phyloP scores from a whole-genome alignment of 2,888 invertebrate species.

The Ophonus ardosiacus region DNA sequence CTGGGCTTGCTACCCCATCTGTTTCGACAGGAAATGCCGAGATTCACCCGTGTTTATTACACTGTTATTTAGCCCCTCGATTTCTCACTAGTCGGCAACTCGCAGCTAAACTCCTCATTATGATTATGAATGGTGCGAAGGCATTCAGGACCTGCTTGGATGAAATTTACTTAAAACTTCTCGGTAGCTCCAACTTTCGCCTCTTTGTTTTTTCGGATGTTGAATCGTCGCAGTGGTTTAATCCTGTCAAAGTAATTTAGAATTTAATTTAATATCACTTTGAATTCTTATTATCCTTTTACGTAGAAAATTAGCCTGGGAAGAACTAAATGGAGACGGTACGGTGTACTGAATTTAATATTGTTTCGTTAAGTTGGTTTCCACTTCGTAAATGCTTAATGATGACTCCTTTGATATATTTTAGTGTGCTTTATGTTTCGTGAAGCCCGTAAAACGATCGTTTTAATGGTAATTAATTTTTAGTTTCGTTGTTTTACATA shows the following conservation, averaged over 20 bases:
- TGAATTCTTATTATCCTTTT: slow-evolving; percentile 57
- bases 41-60: slow-evolving; percentile 53
- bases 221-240: slow-evolving; percentile 38
- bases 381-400: slow-evolving; percentile 29
- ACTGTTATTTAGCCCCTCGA: slow-evolving; percentile 30
- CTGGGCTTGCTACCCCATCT: background rate
- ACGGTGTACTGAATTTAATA: slow-evolving; percentile 41
- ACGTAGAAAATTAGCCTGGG: slow-evolving; percentile 48
- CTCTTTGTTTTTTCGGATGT: slow-evolving; percentile 42
- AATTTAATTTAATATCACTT: slow-evolving; percentile 59
- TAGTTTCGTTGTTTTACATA: background rate
- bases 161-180: slow-evolving; percentile 57
- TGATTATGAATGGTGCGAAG: slow-evolving; percentile 49
- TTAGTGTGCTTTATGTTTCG: background rate
- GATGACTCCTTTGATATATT: slow-evolving; percentile 13
- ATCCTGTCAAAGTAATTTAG: slow-evolving; percentile 52
- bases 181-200: background rate
- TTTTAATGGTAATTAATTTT: slow-evolving; percentile 10
- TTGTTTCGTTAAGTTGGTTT: slow-evolving; percentile 28
- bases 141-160: slow-evolving; percentile 34
- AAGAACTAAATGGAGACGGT: slow-evolving; percentile 44
- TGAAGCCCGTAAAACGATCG: background rate
- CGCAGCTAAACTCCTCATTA: slow-evolving; percentile 40
- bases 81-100: background rate
- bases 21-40: slow-evolving; percentile 55